Evolutionary conservation across 1,140 invertebrate species (phyloP).

Genomic region (Asobara japonica): DNA sequence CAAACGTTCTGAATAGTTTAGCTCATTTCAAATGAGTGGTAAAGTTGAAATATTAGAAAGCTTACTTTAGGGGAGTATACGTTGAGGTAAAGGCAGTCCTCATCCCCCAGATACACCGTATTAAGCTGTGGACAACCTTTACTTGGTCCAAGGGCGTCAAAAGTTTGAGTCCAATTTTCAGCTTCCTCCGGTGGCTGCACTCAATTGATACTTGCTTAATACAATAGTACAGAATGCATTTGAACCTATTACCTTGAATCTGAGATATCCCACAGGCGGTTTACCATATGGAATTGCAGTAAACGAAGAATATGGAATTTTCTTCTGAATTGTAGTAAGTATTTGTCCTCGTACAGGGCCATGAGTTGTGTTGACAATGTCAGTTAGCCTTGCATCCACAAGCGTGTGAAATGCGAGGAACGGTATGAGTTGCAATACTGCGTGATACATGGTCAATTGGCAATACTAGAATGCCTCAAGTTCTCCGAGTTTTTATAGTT

Average conservation of each 20-base stretch:
- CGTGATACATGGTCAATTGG: no score
- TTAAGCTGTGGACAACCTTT: conserved; percentile 39
- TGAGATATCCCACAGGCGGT: conserved; percentile 39
- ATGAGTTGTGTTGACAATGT: conserved; percentile 18
- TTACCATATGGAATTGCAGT: conserved; percentile 50
- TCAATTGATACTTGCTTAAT: background rate
- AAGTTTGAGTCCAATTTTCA: conserved; percentile 34
- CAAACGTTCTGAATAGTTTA: no score
- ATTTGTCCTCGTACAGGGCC: conserved; percentile 37
- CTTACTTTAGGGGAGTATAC: background rate
- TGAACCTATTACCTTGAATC: conserved; percentile 43
- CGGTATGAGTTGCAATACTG: no score
- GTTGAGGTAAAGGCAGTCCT: conserved; percentile 44
- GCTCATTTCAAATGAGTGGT: no score
- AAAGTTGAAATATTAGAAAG: background rate
- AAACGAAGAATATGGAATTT: conserved; percentile 43
- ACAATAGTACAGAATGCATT: background rate
- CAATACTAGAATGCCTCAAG: no score
- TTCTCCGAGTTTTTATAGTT: no score
- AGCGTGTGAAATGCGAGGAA: no score
- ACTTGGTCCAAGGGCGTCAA: conserved; percentile 31
- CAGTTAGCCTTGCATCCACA: no score
- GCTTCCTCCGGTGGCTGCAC: conserved; percentile 37
- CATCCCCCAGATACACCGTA: conserved; percentile 52
- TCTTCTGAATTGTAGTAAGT: conserved; percentile 33